Evolutionary conservation across 1,140 invertebrate species (phyloP).

Genomic region (Caligus rogercresseyi): DNA sequence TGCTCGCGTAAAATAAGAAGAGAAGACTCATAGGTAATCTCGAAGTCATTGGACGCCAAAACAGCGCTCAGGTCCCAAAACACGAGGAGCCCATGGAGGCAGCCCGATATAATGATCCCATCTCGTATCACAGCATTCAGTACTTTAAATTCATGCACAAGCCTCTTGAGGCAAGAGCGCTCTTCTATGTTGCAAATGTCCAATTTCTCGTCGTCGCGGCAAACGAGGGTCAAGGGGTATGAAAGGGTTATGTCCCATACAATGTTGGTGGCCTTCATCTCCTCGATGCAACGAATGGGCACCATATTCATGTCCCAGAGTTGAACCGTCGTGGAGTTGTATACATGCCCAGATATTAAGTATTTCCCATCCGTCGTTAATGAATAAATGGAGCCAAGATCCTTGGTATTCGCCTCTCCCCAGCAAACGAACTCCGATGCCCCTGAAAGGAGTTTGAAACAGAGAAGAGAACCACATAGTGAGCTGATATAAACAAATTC

Average conservation of each 20-base stretch:
- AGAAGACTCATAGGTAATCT: background rate
- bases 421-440: background rate
- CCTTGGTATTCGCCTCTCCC: background rate
- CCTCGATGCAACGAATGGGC: background rate
- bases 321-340: background rate
- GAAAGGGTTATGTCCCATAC: background rate
- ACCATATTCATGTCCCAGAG: slow-evolving; percentile 1
- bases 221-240: background rate
- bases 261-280: background rate
- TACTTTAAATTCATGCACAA: slow-evolving; percentile 6
- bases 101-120: background rate
- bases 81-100: background rate
- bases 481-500: background rate
- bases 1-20: background rate
- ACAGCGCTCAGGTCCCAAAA: background rate
- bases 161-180: background rate
- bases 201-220: slow-evolving; percentile 1
- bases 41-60: background rate
- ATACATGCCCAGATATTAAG: background rate
- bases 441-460: background rate
- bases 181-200: background rate
- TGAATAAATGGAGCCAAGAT: background rate
- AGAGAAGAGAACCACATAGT: background rate
- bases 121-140: background rate
- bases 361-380: slow-evolving; percentile 2